Evolutionary conservation across 2,113 vertebrate species (phyloP).

Genomic region (Nycticryphes semicollaris): DNA sequence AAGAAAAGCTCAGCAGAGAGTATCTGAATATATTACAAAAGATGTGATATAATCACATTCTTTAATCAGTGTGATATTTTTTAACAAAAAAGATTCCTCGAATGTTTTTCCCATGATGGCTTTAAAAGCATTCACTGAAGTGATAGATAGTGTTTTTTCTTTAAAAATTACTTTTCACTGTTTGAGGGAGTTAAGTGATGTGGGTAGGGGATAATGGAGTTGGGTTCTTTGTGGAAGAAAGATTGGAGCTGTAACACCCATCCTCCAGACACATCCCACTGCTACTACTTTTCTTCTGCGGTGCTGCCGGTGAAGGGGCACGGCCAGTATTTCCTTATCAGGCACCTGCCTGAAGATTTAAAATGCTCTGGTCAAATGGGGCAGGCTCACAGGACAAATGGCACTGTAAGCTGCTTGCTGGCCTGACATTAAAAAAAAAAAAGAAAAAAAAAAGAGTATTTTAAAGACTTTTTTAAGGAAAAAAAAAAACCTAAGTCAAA

Average conservation of each 20-base stretch:
- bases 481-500: too few relatives aligned
- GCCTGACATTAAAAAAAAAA: not conserved
- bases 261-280: not conserved
- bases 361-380: not conserved
- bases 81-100: not conserved
- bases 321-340: not conserved
- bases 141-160: not conserved
- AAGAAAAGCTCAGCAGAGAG: not conserved
- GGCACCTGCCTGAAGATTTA: slow-evolving; percentile 3
- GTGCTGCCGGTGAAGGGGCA: not conserved
- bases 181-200: not conserved
- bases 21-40: not conserved
- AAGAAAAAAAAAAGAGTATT: not conserved
- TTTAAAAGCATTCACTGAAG: not conserved
- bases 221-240: not conserved
- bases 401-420: not conserved
- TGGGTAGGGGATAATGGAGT: not conserved
- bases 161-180: not conserved
- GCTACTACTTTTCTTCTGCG: not conserved
- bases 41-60: not conserved
- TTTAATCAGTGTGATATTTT: not conserved
- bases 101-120: not conserved
- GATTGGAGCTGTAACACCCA: not conserved
- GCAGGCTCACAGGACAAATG: not conserved
- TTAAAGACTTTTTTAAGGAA: too few relatives aligned